Base-by-base conservation (phyloP, 2,113 vertebrate genomes). In the Onychorhynchus coronatus region DNA sequence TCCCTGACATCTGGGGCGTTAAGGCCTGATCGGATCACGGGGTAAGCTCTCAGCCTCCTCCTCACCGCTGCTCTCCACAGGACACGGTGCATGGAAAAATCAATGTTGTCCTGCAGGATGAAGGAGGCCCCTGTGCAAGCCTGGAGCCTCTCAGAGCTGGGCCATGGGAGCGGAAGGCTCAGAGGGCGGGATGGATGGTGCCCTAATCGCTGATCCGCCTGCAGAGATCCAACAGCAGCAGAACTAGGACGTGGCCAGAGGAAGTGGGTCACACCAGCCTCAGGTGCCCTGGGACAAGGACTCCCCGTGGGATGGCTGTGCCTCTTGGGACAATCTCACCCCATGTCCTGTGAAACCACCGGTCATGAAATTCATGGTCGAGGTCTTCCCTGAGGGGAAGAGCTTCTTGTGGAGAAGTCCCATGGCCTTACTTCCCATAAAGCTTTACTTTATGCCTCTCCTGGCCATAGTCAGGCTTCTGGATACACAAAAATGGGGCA, bases 11-110 rank as follows among this genome's bases (percentile, higher is more conserved):
- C n/a, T 91, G 96, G 77, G 90, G 91, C 3, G 27, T 95, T 96
- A 90, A 85, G 31, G 91, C 91, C 93, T 96, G 92, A 96, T 93
- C 97, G 94, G 82, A 86, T 97, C 91, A 95, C 53, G 82, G 73
- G 3, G 25, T 97, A 97, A 97, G 95, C 95, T 50, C 18, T 63
- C 67, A 61, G 76, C 52, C 77, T 89, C 79, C 42, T 88, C 78
- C 80, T 83, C 63, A 73, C 61, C 2, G 0, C 91, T 37, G 58
- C 77, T 85, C 83, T 84, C 46, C 2, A 33, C 85, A 70, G 67
- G 74, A 24, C 87, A 73, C 56, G 2, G 58, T 70, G 68, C 70
- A 59, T 83, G 94, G 86, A 93, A 93, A 83, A 91, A 66, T 78
- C 80, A 15, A 6, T 1, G 4, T 7, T 25, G 39, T 72, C 59